These are phyloP conservation scores for Malthinus flaveolus DNA, from an alignment of 2,888 invertebrate species.

Conservation along the genomic window DNA sequence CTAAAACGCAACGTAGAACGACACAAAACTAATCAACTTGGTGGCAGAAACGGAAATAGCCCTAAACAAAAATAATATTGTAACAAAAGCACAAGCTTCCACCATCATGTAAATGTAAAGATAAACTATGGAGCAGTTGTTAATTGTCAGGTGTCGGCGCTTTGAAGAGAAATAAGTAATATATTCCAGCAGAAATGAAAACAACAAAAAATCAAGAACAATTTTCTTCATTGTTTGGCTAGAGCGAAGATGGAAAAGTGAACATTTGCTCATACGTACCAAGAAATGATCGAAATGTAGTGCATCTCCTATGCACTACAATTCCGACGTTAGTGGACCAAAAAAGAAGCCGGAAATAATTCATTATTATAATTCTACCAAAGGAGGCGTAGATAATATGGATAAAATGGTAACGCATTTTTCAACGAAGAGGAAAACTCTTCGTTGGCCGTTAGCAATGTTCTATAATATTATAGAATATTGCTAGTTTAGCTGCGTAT, in stretches of 20 bases:
- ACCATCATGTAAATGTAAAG: no score
- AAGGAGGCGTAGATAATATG: not conserved
- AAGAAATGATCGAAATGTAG: not conserved
- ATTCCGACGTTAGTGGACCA: not conserved
- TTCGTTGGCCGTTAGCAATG: slow-evolving; percentile 1
- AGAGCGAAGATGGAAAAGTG: no score
- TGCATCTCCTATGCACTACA: not conserved
- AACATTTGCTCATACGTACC: not conserved
- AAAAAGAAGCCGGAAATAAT: not conserved
- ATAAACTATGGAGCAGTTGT: no score
- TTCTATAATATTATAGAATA: not conserved
- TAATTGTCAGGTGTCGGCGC: slow-evolving; percentile 17
- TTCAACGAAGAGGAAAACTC: not conserved
- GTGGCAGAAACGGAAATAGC: no score
- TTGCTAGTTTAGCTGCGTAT: not conserved
- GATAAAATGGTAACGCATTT: not conserved
- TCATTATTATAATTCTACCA: not conserved
- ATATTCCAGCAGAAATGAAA: no score
- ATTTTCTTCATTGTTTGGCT: no score
- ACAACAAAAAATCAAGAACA: no score
- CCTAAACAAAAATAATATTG: no score
- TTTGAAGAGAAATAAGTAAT: slow-evolving; percentile 13
- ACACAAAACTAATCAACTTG: no score
- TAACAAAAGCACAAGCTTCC: no score
- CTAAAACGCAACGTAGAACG: no score